These are phyloP conservation scores for Strix aluco DNA, from an alignment of 2,113 vertebrate genomes.

Conservation along the genomic window DNA sequence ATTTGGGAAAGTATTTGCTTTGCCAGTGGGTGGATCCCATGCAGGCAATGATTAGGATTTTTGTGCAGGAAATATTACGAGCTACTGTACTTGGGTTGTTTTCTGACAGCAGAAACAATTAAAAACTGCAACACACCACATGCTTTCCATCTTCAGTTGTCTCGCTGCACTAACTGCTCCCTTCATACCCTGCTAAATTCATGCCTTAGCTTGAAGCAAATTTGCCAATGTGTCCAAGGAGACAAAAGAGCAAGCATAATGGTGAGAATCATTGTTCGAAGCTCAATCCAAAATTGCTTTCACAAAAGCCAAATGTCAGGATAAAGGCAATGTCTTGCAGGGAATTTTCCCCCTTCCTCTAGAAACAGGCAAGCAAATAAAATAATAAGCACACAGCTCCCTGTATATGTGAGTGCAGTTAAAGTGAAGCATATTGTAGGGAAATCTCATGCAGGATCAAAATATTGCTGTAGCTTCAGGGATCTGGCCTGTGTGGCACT, in stretches of 20 bases:
- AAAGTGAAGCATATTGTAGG: not conserved
- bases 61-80: not conserved
- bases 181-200: not conserved
- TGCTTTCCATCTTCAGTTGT: conserved; percentile 21
- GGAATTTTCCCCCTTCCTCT: not conserved
- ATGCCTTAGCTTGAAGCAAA: not conserved
- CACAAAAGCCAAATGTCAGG: conserved; percentile 9
- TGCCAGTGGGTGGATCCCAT: not conserved
- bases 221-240: conserved; percentile 1
- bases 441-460: not conserved
- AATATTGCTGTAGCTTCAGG: not conserved
- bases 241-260: not conserved
- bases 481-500: not conserved
- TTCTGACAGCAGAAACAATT: conserved; percentile 34
- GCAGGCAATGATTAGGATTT: not conserved
- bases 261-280: not conserved
- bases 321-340: not conserved
- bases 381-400: not conserved
- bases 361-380: not conserved
- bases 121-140: not conserved
- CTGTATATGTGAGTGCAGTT: not conserved
- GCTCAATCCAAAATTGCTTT: not conserved
- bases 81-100: not conserved
- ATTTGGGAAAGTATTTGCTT: not conserved
- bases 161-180: not conserved